Base-by-base conservation (phyloP, 1,140 invertebrate genomes). In the Pygmarrhopalites habei region DNA sequence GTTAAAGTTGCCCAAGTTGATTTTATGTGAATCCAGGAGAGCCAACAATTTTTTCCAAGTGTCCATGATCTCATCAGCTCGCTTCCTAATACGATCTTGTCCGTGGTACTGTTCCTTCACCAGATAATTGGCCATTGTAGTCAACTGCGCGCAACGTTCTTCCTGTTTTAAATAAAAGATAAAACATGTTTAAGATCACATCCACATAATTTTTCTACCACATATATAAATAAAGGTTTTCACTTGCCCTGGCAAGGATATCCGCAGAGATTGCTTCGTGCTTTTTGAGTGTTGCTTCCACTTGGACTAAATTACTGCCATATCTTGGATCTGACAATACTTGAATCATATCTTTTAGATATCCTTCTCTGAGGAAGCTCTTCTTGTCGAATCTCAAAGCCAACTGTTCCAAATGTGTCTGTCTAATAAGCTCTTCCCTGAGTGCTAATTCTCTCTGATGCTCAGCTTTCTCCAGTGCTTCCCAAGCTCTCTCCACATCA, bases 231-330 rank as follows among this genome's bases (percentile, higher is more conserved):
- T 15, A 29, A 19, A 3, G 5, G 52, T 12, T 52, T 35, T 17
- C 35, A 72, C 74, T 66, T 76, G 83, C 82, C 73, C 85, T 80
- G 3, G 95, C 90, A 32, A 95, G 77, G 64, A 99, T 98, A 74
- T 99, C 95, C 0, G 95, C 95, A 70, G 89, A 92, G 55, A 99
- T 95, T 23, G 95, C 95, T 78, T 98, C 94, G 75, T 98, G 93
- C 75, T 99, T 98, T 78, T 98, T 98, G 5, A 98, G 84, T 0
- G 93, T 95, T 12, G 95, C 95, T 74, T 98, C 95, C 0, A 98
- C 92, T 75, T 98, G 93, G 0, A 85, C 82, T 61, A 95, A 77
- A 79, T 92, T 93, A 71, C 85, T 88, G 26, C 90, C 90, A 74
- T 94, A 93, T 61, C 92, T 81, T 10, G 93, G 89, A 79, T 98